Conservation (phyloP, 1,140 invertebrate species). For the Solenopsis invicta region DNA sequence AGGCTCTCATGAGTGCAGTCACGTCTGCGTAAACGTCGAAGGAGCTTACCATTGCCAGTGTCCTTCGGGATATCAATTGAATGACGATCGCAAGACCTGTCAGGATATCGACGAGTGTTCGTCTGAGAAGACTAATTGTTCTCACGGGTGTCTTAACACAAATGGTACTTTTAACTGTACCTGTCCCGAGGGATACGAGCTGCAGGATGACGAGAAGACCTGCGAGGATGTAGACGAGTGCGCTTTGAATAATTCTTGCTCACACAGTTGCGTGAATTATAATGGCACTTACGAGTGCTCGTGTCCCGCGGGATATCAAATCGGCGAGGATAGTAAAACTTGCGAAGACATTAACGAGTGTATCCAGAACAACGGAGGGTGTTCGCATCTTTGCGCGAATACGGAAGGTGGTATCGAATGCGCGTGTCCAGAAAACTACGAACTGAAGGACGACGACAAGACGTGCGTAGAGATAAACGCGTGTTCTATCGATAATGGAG, state of each 20-base stretch:
- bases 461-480: constrained; percentile 89
- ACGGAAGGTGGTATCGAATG: constrained; percentile 88
- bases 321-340: constrained; percentile 84
- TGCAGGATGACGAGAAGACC: constrained; percentile 27
- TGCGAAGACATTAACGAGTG: constrained; percentile 90
- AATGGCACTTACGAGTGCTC: constrained; percentile 86
- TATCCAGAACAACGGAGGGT: constrained; percentile 85
- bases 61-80: constrained; percentile 69
- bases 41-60: constrained; percentile 87
- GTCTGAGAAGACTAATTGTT: constrained; percentile 79
- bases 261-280: constrained; percentile 87
- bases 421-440: constrained; percentile 86
- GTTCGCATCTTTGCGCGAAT: constrained; percentile 88
- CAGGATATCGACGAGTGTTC: constrained; percentile 54
- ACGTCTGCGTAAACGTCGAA: constrained; percentile 87
- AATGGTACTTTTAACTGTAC: constrained; percentile 86
- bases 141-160: constrained; percentile 87
- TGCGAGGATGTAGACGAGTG: constrained; percentile 59
- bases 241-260: constrained; percentile 80
- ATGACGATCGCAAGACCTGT: constrained; percentile 41
- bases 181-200: constrained; percentile 79
- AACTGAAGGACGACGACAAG: constrained; percentile 85
- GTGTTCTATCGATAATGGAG: constrained; percentile 88
- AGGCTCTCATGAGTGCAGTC: constrained; percentile 87
- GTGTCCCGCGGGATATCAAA: constrained; percentile 87